Conservation (phyloP, 2,113 vertebrate species). For the Echinops telfairi region DNA sequence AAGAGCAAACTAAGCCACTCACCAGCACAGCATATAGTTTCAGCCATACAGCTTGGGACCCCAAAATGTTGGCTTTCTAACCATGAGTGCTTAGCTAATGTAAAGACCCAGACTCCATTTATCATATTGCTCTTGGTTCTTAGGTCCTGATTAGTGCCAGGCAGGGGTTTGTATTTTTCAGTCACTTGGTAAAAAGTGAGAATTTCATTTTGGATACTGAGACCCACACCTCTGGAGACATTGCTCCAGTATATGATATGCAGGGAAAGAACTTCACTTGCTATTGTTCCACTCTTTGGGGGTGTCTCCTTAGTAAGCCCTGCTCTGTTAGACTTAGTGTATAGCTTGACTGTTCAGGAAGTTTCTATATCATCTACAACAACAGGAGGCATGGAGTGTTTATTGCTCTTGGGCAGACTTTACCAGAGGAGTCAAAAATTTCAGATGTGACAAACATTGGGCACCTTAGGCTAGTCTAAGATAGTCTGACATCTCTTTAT, state of each 20-base stretch:
- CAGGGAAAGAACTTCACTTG: neutral
- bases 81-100: neutral
- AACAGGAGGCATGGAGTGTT: neutral
- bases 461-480: neutral
- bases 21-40: neutral
- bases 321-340: neutral
- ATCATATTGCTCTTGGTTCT: neutral
- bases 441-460: neutral
- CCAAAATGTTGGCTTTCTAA: neutral
- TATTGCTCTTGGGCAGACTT: constrained; percentile 1
- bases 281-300: neutral
- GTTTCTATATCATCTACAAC: neutral
- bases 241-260: neutral
- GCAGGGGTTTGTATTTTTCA: neutral
- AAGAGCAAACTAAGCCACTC: neutral
- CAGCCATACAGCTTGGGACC: neutral
- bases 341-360: neutral
- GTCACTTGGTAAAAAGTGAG: neutral
- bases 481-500: neutral
- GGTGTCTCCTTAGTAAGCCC: neutral
- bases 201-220: neutral
- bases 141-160: neutral
- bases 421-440: neutral
- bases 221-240: neutral
- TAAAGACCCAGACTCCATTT: neutral